phyloP scores from a whole-genome alignment of 1,140 invertebrate species.

The Nixonia krombeini region DNA sequence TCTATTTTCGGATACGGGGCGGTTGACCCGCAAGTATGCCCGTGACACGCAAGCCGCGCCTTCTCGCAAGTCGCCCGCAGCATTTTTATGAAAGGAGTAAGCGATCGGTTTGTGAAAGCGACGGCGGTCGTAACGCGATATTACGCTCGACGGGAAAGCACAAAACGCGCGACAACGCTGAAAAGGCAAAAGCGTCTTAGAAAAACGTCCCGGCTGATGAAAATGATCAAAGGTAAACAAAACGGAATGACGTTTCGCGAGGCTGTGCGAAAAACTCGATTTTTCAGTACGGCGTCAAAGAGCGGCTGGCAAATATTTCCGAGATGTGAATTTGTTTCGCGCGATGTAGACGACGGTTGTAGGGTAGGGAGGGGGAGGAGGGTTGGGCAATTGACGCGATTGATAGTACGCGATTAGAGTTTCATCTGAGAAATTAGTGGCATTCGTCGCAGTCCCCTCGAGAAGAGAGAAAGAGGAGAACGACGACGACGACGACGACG shows the following conservation, averaged over 20 bases:
- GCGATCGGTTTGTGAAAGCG: conserved; percentile 11
- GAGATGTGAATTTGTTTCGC: conserved; percentile 4
- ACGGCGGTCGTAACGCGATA: conserved; percentile 10
- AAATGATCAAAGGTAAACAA: too few relatives aligned
- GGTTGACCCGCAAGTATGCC: too few relatives aligned
- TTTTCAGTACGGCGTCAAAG: too few relatives aligned
- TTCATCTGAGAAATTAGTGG: conserved; percentile 35
- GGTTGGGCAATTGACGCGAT: conserved; percentile 13
- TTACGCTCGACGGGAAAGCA: background rate
- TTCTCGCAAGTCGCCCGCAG: conserved; percentile 22
- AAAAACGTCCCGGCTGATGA: too few relatives aligned
- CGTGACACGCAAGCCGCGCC: too few relatives aligned
- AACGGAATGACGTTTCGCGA: too few relatives aligned
- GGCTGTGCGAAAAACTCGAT: too few relatives aligned
- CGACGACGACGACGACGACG: conserved; percentile 29
- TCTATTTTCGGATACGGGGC: too few relatives aligned
- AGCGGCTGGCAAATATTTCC: too few relatives aligned
- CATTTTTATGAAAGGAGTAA: conserved; percentile 20
- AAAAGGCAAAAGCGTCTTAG: background rate
- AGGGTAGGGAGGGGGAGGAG: too few relatives aligned
- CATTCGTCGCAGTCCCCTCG: conserved; percentile 32
- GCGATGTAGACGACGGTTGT: too few relatives aligned
- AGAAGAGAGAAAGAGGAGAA: conserved; percentile 37
- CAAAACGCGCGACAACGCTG: too few relatives aligned
- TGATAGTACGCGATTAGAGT: conserved; percentile 3